Conservation (phyloP, 2,888 invertebrate genomes). For the Trachelus iudaicus region DNA sequence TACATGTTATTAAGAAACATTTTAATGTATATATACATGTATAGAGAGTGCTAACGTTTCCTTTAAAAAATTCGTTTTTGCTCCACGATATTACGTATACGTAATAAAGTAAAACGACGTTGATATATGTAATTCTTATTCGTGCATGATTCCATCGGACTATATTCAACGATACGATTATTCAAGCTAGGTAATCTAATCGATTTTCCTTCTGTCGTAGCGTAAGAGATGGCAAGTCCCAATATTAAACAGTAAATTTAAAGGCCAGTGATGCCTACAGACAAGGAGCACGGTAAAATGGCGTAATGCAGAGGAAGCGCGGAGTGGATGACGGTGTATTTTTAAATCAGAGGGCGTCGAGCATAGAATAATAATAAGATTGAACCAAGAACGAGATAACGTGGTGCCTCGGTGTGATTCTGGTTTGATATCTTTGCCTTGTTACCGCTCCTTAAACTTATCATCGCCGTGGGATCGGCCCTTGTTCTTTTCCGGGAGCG, state of each 20-base stretch:
- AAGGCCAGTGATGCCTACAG: not conserved
- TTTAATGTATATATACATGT: too few relatives aligned
- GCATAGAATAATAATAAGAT: not conserved
- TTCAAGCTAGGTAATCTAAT: not conserved
- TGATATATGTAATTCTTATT: not conserved
- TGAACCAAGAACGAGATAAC: not conserved
- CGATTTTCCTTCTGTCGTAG: not conserved
- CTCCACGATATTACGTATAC: not conserved
- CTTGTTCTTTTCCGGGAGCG: not conserved
- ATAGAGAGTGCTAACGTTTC: not conserved
- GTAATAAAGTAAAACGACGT: not conserved
- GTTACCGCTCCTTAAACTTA: not conserved
- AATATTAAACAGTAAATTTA: not conserved
- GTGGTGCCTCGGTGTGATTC: not conserved
- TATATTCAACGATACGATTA: not conserved
- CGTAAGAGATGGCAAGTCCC: not conserved
- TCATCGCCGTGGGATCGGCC: not conserved
- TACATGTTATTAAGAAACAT: too few relatives aligned
- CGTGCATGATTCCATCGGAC: not conserved
- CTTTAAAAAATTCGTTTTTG: not conserved
- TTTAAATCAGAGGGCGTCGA: not conserved
- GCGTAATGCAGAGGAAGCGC: not conserved
- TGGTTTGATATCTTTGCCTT: slow-evolving; percentile 4
- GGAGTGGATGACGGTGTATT: not conserved
- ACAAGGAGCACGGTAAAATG: not conserved